Evolutionary conservation across 2,888 invertebrate species (phyloP).

Genomic region (Oxytorus armatus): DNA sequence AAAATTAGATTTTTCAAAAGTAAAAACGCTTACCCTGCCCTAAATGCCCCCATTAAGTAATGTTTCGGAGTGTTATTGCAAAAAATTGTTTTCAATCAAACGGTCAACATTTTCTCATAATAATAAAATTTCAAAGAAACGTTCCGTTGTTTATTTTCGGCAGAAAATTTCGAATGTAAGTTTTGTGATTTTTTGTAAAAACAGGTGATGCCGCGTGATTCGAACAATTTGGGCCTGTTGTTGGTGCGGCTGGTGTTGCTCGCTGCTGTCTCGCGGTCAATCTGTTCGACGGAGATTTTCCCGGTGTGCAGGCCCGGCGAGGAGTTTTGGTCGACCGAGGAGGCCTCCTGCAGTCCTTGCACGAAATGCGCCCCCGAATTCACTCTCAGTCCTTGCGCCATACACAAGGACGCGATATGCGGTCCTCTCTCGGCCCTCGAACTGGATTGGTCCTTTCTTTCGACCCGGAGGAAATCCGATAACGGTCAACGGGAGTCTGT

Average conservation of each 20-base stretch:
- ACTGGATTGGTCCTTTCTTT: constrained; percentile 87
- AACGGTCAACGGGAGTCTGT: constrained; percentile 68
- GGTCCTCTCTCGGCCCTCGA: constrained; percentile 89
- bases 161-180: neutral
- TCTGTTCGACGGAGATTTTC: constrained; percentile 71
- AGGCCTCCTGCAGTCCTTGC: constrained; percentile 89
- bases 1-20: too few species aligned
- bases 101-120: too few species aligned
- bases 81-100: too few species aligned
- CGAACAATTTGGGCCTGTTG: constrained; percentile 70
- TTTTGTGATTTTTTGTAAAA: constrained; percentile 17
- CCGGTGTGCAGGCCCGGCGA: constrained; percentile 85
- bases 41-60: too few species aligned
- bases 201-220: constrained; percentile 80
- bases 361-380: constrained; percentile 88
- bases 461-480: constrained; percentile 84
- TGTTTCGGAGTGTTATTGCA: too few species aligned
- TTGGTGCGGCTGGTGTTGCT: constrained; percentile 76
- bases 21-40: too few species aligned
- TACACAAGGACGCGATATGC: constrained; percentile 91
- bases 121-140: too few species aligned
- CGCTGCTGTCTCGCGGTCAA: constrained; percentile 69
- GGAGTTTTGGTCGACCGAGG: constrained; percentile 90
- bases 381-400: constrained; percentile 90
- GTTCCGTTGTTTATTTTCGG: constrained; percentile 2